phyloP scores from a whole-genome alignment of 2,888 invertebrate species.

The Macrophya alboannulata region DNA sequence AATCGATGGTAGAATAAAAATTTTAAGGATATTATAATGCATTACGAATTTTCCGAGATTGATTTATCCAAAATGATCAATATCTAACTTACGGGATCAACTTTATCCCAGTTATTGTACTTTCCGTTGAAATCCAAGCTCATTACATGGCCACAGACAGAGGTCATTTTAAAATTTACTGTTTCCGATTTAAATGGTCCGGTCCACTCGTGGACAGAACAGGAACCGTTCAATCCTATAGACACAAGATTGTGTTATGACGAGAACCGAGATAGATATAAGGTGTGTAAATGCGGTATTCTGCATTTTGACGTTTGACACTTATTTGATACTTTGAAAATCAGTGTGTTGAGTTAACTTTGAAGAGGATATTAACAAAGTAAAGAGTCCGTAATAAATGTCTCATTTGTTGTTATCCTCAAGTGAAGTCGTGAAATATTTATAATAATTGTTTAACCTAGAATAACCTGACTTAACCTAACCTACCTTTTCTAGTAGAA shows the following conservation, averaged over 20 bases:
- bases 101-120: constrained; percentile 99
- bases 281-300: background rate
- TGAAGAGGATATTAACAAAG: background rate
- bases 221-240: constrained; percentile 92
- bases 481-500: constrained; percentile 88
- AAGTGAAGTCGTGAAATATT: background rate
- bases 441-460: background rate
- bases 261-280: background rate
- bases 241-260: background rate
- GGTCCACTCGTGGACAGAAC: constrained; percentile 97
- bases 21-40: constrained; percentile 15
- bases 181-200: constrained; percentile 89
- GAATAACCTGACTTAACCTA: constrained; percentile 83
- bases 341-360: background rate
- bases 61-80: background rate
- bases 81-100: constrained; percentile 90
- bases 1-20: constrained; percentile 52
- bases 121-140: constrained; percentile 95
- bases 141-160: constrained; percentile 99
- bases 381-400: background rate
- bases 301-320: constrained; percentile 26
- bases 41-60: background rate
- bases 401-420: background rate
- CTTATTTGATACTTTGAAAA: background rate
- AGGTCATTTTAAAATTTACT: constrained; percentile 96